Evolutionary conservation across 2,113 vertebrate genomes (phyloP).

Genomic region (Lasiurus cinereus): DNA sequence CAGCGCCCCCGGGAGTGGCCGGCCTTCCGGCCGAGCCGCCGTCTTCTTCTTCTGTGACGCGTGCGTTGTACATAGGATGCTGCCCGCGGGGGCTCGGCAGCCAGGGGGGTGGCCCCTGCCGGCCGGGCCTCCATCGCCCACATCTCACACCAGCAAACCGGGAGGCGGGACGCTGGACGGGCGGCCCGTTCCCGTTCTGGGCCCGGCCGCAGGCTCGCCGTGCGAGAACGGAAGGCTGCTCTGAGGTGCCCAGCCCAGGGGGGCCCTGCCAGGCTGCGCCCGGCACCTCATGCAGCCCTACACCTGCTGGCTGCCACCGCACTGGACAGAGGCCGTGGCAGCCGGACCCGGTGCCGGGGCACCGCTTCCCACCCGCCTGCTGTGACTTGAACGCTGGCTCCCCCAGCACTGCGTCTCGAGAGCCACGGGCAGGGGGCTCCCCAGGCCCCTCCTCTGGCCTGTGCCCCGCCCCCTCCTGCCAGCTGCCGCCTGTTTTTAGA

Average conservation of each 20-base stretch:
- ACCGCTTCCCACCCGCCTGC: neutral
- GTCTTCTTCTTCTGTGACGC: neutral
- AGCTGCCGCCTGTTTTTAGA: neutral
- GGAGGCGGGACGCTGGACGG: neutral
- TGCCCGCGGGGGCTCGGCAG: neutral
- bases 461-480: neutral
- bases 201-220: rapidly evolving
- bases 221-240: neutral
- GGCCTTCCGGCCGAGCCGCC: neutral
- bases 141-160: slow-evolving; percentile 55
- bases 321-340: neutral
- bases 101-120: rapidly evolving
- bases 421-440: rapidly evolving
- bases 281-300: neutral
- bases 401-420: rapidly evolving
- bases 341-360: neutral
- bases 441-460: neutral
- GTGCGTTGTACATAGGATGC: slow-evolving; percentile 75
- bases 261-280: neutral
- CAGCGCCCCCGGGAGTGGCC: neutral
- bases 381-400: neutral
- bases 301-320: neutral
- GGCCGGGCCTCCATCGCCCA: neutral
- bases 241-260: neutral
- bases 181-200: neutral